Base-by-base conservation (phyloP, 2,888 invertebrate species). In the Cheilosia vernalis region DNA sequence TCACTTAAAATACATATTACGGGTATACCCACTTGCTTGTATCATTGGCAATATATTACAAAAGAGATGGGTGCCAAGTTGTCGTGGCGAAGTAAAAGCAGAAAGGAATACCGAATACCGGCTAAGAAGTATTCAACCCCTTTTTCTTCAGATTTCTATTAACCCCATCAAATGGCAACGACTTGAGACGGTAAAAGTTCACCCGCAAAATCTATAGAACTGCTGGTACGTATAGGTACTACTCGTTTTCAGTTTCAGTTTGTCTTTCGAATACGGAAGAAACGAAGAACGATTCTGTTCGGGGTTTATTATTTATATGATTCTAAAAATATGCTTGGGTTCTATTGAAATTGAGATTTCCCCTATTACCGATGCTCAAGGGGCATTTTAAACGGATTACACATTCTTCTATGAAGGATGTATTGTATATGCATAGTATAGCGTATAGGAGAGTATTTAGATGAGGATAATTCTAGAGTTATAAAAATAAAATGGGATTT, bases 101-200 rank as follows among this genome's bases (percentile, higher is more conserved):
- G 21, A 30, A 73, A 17, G 21, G 42, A 42, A 55, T 1, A 44
- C 17, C 49, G 10, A 37, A 61, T 42, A 33, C 2, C 44, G n/a
- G 40, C n/a, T 61, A 63, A 30, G 47, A 51, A 49, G 40, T 49
- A 55, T 51, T 58, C 58, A 58, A 67, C 77, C 76, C 67, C 67
- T 53, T 67, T 74, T 76, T 6, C 55, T 51, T 37, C 27, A 56
- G 51, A 53, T 77, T 67, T 77, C 49, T 37, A 37, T 64, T 64
- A 76, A 66, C 77, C 60, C 67, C 60, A 77, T 67, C 60, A 61
- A 77, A 77, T 53, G n/a, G 67, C 44, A 74, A 64, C 27, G 37
- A 70, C 55, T 69, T 56, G 69, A 69, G 47, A 58, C 69, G 47
- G 55, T 60, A 30, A 15, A 51, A 61, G 60, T 72, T 72, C 24